Evolutionary conservation across 2,797 vertebrate genomes (phyloP), one percentile per base, ranked within the genome.

Genomic region (Dendrocincla tyrannina): DNA sequence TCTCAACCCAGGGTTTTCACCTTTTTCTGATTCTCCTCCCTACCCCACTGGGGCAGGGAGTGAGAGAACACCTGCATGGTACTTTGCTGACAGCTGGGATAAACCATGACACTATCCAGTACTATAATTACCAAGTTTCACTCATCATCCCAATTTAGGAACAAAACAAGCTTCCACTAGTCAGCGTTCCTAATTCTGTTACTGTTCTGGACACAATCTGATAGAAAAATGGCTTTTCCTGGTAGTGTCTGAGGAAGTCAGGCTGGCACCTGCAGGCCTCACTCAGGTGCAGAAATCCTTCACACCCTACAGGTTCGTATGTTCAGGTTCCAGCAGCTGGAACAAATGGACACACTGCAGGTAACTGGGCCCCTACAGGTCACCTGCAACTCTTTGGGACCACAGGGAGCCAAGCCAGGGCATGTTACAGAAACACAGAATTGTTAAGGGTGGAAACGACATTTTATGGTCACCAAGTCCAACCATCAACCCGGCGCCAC

Each of bases 231-330:
- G 53, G 41, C 11, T 16, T 42, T 37, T 68, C 13, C 64, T 13
- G 30, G 22, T 11, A 9, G 35, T 1, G 1, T 9, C 56, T 5
- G 32, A 39, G 44, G 14, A 52, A n/a, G 17, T 22, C 30, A 14
- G 30, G 9, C 35, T 7, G 46, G 32, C 44, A 76, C 2, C 1
- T 3, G 12, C 7, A 30, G 30, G 3, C 0, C 37, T 5, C 46
- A 4, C 60, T 42, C 11, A 3, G 0, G 2, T 2, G 19, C 23
- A 47, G 37, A 20, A n/a, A 46, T 17, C n/a, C 27, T 55, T 39
- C 50, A 12, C 12, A 0, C 13, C 9, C 30, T 7, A 0, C 17
- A 35, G 13, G 5, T 12, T 20, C 2, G 1, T 5, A 28, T 0
- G 7, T 8, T 9, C 5, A 30, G 5, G 25, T 27, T 60, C 63